Percentiles rank a stretch among this genome's conserved stretches.
Evolutionary conservation across 2,888 invertebrate genomes (phyloP).

Genomic region (Polyommatus iphigenia): DNA sequence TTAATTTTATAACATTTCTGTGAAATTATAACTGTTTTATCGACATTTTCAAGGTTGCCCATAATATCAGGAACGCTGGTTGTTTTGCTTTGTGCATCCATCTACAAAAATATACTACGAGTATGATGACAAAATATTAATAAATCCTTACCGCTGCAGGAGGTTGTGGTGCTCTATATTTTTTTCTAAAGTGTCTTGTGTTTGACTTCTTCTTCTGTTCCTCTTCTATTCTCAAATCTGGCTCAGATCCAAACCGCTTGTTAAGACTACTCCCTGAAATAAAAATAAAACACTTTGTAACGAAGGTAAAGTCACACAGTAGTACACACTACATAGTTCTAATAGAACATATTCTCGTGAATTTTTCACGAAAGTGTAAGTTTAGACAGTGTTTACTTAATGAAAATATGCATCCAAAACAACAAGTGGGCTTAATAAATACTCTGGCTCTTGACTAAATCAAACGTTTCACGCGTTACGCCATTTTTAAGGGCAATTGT

Average conservation of each 20-base stretch:
- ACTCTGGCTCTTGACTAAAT: too few relatives aligned
- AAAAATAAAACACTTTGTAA: neutral
- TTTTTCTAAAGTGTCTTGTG: slow-evolving; percentile 83
- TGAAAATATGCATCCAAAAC: too few relatives aligned
- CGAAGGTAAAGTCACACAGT: too few relatives aligned
- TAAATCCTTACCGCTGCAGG: slow-evolving; percentile 43
- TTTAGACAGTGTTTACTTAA: too few relatives aligned
- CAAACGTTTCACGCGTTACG: too few relatives aligned
- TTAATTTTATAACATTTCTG: neutral
- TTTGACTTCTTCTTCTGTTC: slow-evolving; percentile 60
- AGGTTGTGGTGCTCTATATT: slow-evolving; percentile 88
- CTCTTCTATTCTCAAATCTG: slow-evolving; percentile 81
- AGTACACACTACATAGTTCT: neutral
- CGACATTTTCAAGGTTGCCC: neutral
- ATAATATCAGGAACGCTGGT: neutral
- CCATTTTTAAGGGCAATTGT: too few relatives aligned
- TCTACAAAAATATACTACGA: neutral
- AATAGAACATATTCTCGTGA: neutral
- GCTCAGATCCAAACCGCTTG: slow-evolving; percentile 87
- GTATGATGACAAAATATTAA: neutral
- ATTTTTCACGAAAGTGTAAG: too few relatives aligned
- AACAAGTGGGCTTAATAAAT: too few relatives aligned
- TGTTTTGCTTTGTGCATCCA: too few relatives aligned
- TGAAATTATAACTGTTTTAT: neutral
- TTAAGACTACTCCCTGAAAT: slow-evolving; percentile 56